Base-by-base conservation (phyloP, 1,140 invertebrate genomes). In the Heliconius hermathena region DNA sequence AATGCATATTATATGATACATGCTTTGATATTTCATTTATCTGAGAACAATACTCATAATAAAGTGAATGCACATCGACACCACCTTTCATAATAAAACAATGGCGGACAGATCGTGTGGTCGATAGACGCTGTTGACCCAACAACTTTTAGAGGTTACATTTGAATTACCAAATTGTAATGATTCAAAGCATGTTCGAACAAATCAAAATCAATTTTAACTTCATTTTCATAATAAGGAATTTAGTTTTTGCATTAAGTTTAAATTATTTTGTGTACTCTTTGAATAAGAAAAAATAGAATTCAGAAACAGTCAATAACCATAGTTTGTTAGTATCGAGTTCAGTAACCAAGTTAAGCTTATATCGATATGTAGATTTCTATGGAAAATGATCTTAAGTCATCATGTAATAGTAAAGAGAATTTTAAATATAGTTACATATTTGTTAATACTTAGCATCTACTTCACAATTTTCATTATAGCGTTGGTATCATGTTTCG, bases 1-100 rank as follows among this genome's bases (percentile, higher is more conserved):
- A 11, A 29, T 29, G 22, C 60, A 9, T 16, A 29, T 29, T 29
- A 6, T 66, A 66, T 3, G 60, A 66, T 29, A 13, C 60, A 16
- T 16, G 11, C 60, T 11, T 66, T 66, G 22, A 66, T 66, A 16
- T 66, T 66, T 66, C n/a, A 60, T 60, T 60, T 8, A 77, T 54
- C 33, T 52, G 54, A 78, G 71, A 73, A 78, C 77, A 78, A 78
- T 73, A 73, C 18, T 66, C 71, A 66, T 78, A 78, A 78, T 73
- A 29, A 52, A 78, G 71, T 78, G 73, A 73, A 73, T 73, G 71
- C 52, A 41, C 77, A 78, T 73, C 54, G 71, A 78, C 77, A 73
- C 49, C 20, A 73, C 71, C 57, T 78, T 78, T 78, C 77, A 78
- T 78, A 78, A 73, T 77, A 57, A 46, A 78, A 78, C 71, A 78